A percentile compares a stretch with the other conserved stretches of the same genome.
Conservation (phyloP, 2,888 invertebrate genomes). For the Spisula solida region DNA sequence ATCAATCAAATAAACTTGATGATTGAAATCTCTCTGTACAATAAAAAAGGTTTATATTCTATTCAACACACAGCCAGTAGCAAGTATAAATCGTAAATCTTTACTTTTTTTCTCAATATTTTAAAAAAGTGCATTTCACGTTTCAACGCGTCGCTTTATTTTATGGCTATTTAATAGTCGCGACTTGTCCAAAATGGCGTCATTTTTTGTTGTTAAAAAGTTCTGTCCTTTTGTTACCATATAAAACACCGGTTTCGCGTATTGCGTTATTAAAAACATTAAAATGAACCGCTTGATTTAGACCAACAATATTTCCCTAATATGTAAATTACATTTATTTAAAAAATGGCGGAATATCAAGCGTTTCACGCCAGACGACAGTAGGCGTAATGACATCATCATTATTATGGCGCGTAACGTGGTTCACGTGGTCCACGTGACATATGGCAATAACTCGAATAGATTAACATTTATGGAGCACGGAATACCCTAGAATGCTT, state of each 20-base stretch:
- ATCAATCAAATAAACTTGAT: conserved; percentile 30
- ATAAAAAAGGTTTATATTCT: conserved; percentile 24
- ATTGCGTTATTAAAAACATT: conserved; percentile 4
- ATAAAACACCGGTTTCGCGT: neutral
- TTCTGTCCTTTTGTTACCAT: neutral
- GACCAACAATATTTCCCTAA: neutral
- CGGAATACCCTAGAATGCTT: neutral
- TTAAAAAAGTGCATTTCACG: neutral
- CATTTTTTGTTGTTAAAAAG: conserved; percentile 4
- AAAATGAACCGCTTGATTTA: neutral
- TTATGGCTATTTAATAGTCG: conserved; percentile 9
- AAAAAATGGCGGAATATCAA: neutral
- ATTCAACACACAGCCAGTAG: conserved; percentile 7
- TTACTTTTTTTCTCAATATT: neutral
- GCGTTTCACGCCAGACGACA: conserved; percentile 3
- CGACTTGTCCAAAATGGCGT: conserved; percentile 7
- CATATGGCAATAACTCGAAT: neutral
- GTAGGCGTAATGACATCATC: neutral
- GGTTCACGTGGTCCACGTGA: neutral
- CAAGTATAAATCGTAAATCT: neutral
- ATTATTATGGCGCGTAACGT: neutral
- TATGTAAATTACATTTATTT: neutral
- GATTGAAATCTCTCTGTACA: conserved; percentile 8
- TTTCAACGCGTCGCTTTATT: conserved; percentile 16
- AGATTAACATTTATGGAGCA: neutral